Evolutionary conservation across 2,797 vertebrate genomes (phyloP).

Genomic region (Muscicapa comitata): DNA sequence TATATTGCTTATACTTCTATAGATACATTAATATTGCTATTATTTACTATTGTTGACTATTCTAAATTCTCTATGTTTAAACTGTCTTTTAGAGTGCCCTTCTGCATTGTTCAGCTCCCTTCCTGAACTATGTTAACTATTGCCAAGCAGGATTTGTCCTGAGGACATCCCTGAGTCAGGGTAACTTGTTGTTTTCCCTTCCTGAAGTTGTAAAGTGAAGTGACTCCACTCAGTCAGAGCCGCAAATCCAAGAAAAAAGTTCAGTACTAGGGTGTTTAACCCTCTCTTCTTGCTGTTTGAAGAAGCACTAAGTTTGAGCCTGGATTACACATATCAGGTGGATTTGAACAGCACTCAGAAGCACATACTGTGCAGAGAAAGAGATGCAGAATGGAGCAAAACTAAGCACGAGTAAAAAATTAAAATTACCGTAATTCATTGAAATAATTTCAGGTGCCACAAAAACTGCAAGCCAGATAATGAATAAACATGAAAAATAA

Average conservation of each 20-base stretch:
- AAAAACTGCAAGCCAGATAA: neutral
- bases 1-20: neutral
- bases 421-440: neutral
- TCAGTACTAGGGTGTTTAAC: neutral
- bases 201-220: neutral
- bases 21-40: neutral
- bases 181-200: neutral
- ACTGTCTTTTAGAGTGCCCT: neutral
- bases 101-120: neutral
- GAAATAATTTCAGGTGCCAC: neutral
- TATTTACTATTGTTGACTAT: neutral
- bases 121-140: neutral
- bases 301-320: neutral
- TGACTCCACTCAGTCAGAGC: neutral
- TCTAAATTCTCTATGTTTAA: neutral
- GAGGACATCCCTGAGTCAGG: neutral
- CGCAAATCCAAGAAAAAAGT: neutral
- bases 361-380: neutral
- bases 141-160: neutral
- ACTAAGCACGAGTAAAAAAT: neutral
- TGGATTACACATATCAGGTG: neutral
- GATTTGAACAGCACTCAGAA: neutral
- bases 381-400: neutral
- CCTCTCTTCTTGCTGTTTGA: fast-evolving
- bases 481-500: neutral